A percentile compares a stretch with the other conserved stretches of the same genome.
Conservation (phyloP, 1,140 invertebrate species). For the Drosophila busckii region DNA sequence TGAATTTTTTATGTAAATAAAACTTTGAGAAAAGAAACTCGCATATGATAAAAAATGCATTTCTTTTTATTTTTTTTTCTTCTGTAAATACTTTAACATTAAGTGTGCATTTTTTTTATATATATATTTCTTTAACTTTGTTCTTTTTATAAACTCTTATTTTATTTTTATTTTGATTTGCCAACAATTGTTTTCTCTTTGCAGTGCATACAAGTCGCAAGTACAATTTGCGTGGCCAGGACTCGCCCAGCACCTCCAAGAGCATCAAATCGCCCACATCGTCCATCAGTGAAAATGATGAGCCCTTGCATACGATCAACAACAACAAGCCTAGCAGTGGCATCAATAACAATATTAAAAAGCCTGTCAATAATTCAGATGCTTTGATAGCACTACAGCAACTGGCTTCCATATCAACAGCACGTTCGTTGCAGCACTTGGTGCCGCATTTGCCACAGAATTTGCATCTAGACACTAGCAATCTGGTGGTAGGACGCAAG, state of each 20-base stretch:
- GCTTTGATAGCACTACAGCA: constrained; percentile 71
- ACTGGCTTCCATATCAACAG: constrained; percentile 71
- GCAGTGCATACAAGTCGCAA: constrained; percentile 32
- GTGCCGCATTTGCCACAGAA: constrained; percentile 56
- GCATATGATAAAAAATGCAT: constrained; percentile 20
- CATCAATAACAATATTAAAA: constrained; percentile 25
- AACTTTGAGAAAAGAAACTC: constrained; percentile 18
- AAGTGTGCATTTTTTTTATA: neutral
- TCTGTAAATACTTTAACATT: constrained; percentile 2
- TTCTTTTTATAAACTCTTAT: constrained; percentile 20
- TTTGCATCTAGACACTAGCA: constrained; percentile 50
- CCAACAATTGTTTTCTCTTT: constrained; percentile 38
- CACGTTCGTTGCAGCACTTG: constrained; percentile 60
- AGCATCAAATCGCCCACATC: neutral
- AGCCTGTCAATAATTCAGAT: constrained; percentile 43
- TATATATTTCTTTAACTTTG: constrained; percentile 16
- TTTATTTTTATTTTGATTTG: constrained; percentile 63
- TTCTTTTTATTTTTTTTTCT: constrained; percentile 10
- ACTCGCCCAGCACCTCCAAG: constrained; percentile 38
- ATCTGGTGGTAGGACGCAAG: constrained; percentile 49
- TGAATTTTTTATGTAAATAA: constrained; percentile 27
- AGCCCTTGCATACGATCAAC: constrained; percentile 18
- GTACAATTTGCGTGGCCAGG: constrained; percentile 45
- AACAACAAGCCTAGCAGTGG: constrained; percentile 5
- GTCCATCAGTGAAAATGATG: constrained; percentile 41